These are phyloP conservation scores for Sepiola atlantica DNA, from an alignment of 2,888 invertebrate species.

Conservation along the genomic window DNA sequence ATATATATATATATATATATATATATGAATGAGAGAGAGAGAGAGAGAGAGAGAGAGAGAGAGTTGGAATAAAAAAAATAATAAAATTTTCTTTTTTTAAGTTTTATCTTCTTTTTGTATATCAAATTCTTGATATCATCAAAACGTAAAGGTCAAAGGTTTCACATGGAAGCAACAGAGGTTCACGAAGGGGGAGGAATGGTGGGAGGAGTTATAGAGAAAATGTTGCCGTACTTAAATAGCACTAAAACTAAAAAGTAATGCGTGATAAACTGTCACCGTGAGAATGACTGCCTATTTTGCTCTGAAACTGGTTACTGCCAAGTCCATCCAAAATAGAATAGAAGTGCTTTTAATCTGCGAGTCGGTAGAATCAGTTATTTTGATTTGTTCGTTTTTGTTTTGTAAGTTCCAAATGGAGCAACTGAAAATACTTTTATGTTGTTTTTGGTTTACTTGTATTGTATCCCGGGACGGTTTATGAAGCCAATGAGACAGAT, in stretches of 20 bases:
- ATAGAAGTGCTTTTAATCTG: neutral
- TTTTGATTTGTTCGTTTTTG: too few relatives aligned
- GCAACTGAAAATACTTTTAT: too few relatives aligned
- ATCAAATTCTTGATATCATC: neutral
- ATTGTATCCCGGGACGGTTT: too few relatives aligned
- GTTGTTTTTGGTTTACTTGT: too few relatives aligned
- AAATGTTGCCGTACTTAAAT: slow-evolving; percentile 39
- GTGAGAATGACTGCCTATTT: neutral
- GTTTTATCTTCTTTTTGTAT: too few relatives aligned
- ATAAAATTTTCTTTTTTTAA: neutral
- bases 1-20: too few relatives aligned
- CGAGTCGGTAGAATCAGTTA: neutral
- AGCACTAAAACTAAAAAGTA: neutral
- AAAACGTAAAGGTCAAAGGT: neutral
- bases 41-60: neutral
- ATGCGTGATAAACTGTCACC: neutral
- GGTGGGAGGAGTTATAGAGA: neutral
- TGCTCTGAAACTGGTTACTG: neutral
- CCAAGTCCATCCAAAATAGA: neutral
- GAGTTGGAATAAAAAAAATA: neutral
- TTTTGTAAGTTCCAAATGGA: too few relatives aligned
- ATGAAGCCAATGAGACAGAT: too few relatives aligned
- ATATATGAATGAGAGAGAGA: too few relatives aligned
- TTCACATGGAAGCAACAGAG: neutral
- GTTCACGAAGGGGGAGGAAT: neutral